These are phyloP conservation scores for Isurus oxyrinchus DNA, from an alignment of 2,113 vertebrate species.

Conservation along the genomic window DNA sequence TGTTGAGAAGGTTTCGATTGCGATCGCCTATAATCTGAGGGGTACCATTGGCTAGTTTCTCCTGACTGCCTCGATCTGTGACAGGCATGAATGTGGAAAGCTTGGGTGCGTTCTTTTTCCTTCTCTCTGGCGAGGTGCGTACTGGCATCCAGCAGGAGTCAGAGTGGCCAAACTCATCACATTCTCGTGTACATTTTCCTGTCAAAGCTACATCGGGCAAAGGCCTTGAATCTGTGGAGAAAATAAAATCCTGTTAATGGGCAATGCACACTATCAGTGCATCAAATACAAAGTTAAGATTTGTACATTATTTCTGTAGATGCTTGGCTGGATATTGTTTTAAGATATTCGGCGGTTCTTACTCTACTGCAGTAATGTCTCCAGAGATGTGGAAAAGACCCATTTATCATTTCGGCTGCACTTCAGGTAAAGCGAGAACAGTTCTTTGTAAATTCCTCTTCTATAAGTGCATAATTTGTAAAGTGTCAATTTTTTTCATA, in stretches of 20 bases:
- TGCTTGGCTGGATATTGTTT: background rate
- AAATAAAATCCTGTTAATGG: slow-evolving; percentile 40
- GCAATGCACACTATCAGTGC: no score
- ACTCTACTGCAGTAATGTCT: background rate
- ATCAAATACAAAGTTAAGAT: background rate
- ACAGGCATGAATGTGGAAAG: slow-evolving; percentile 97
- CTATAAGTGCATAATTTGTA: background rate
- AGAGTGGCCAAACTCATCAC: slow-evolving; percentile 96
- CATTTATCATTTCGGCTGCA: background rate
- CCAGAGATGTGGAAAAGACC: no score
- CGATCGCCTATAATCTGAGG: slow-evolving; percentile 91
- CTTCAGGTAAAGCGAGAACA: background rate
- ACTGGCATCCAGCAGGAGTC: slow-evolving; percentile 99
- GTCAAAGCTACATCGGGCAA: slow-evolving; percentile 99
- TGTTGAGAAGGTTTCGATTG: slow-evolving; percentile 96
- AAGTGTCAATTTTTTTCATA: background rate
- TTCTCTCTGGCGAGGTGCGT: slow-evolving; percentile 91
- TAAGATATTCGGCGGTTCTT: background rate
- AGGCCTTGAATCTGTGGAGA: slow-evolving; percentile 83
- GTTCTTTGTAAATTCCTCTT: background rate
- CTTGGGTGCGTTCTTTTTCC: slow-evolving; percentile 92
- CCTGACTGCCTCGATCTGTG: slow-evolving; percentile 82
- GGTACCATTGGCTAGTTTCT: slow-evolving; percentile 91
- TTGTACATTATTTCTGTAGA: background rate
- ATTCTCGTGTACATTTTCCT: slow-evolving; percentile 95